Evolutionary conservation across 2,888 invertebrate species (phyloP), one percentile per base, ranked within the genome.

Genomic region (Candidula unifasciata): DNA sequence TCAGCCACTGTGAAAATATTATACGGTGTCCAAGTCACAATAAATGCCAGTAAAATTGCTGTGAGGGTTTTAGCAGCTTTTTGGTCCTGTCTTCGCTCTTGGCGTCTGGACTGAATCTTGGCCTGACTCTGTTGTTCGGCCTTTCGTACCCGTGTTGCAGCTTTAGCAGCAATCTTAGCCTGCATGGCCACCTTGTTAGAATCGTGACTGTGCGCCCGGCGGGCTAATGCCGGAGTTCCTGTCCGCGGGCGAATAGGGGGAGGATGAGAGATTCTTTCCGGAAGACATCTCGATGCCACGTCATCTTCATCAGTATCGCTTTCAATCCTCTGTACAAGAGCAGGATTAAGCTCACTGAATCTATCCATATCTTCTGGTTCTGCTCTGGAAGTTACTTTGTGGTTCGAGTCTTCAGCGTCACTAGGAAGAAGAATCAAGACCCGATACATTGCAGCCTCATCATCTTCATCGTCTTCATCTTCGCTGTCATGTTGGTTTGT

Each of bases 1-100:
- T 92, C 89, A 16, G 93, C 89, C 37, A 93, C 88, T 6, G 92
- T 91, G 82, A 93, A 92, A 64, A 94, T 91, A 85, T 93, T 93
- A 88, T 94, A 94, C 8, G 99, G 99, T 87, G 99, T 98, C 99
- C 99, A 99, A 71, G 99, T 99, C 91, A 99, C 96, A 89, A 99
- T 98, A 95, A 99, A 99, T 86, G 99, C 98, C 85, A 99, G 95
- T 88, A 99, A 95, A 89, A 99, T 99, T 88, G 99, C 99, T 85
- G 93, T 93, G 76, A 99, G 95, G 0, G 99, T 99, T 94, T 99
- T 99, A 21, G 99, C 99, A 76, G 99, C 99, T 94, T 99, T 99
- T 88, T 97, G 96, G 91, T 99, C 99, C 90, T 98, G 97, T 89
- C 97, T 97, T 93, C 98, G 97, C 94, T 99, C 98, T 92, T 97